Percentiles rank a stretch among this genome's conserved stretches.
Evolutionary conservation across 2,113 vertebrate genomes (phyloP).

Genomic region (Hystrix cristata): DNA sequence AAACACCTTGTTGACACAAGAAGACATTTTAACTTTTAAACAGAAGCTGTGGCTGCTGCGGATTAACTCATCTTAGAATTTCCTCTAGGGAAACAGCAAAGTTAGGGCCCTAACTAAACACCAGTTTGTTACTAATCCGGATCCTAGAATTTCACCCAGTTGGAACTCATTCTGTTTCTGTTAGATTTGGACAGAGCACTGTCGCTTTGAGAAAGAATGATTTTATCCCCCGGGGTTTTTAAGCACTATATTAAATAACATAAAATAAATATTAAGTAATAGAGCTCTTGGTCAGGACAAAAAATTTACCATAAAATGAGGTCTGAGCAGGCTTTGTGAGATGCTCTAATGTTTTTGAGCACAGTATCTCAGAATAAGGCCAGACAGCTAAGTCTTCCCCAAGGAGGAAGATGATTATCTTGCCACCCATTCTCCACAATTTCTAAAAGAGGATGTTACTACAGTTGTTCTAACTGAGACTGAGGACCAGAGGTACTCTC

Average conservation of each 20-base stretch:
- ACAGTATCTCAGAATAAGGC: neutral
- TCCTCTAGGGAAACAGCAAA: neutral
- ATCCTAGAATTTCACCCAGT: neutral
- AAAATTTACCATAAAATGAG: neutral
- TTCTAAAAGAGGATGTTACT: neutral
- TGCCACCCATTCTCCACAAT: neutral
- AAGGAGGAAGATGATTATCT: neutral
- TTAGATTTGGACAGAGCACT: neutral
- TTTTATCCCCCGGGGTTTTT: neutral
- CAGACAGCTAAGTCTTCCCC: neutral
- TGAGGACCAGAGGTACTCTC: fast-evolving
- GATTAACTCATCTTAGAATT: neutral
- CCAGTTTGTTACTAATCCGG: neutral
- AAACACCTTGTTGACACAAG: neutral
- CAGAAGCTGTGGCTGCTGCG: neutral
- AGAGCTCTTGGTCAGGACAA: neutral
- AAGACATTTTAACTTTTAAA: neutral
- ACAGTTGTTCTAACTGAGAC: neutral
- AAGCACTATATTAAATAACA: neutral
- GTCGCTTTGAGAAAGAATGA: neutral
- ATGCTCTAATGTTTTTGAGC: neutral
- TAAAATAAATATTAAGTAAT: neutral
- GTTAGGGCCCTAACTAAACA: neutral
- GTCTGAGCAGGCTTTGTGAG: neutral
- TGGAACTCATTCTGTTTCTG: neutral